Conservation (phyloP, 2,797 vertebrate species). For the Enteromius anoplus region DNA sequence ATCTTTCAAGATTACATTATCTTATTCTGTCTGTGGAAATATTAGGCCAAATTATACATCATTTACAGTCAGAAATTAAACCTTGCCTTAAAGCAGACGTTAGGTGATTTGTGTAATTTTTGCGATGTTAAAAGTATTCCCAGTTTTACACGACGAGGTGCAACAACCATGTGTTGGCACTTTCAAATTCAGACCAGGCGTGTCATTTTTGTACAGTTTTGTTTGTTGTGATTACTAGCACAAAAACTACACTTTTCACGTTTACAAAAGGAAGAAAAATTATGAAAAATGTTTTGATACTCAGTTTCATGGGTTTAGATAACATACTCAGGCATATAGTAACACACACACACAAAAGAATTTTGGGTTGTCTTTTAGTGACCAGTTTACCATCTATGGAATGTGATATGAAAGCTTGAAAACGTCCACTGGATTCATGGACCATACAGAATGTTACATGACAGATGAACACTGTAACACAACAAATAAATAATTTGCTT, state of each 20-base stretch:
- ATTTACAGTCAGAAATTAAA: conserved; percentile 3
- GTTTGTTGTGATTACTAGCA: neutral
- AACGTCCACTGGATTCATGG: neutral
- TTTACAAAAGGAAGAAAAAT: neutral
- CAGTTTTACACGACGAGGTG: neutral
- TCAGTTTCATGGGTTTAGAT: conserved; percentile 14
- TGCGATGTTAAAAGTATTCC: neutral
- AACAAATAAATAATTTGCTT: conserved; percentile 5
- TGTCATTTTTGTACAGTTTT: neutral
- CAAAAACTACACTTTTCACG: neutral
- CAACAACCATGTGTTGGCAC: neutral
- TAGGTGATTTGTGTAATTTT: neutral
- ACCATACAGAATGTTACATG: conserved; percentile 13
- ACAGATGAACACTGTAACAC: neutral
- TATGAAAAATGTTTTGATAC: neutral
- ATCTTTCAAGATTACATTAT: neutral
- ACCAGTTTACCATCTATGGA: neutral
- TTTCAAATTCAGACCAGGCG: neutral
- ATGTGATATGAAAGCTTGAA: conserved; percentile 13
- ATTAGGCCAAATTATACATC: conserved; percentile 11
- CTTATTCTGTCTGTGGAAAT: neutral
- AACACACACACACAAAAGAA: neutral
- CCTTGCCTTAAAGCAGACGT: neutral
- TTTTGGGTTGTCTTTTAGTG: neutral
- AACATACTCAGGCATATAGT: conserved; percentile 17